Conservation (phyloP, 1,140 invertebrate species). For the Anoplophora glabripennis region DNA sequence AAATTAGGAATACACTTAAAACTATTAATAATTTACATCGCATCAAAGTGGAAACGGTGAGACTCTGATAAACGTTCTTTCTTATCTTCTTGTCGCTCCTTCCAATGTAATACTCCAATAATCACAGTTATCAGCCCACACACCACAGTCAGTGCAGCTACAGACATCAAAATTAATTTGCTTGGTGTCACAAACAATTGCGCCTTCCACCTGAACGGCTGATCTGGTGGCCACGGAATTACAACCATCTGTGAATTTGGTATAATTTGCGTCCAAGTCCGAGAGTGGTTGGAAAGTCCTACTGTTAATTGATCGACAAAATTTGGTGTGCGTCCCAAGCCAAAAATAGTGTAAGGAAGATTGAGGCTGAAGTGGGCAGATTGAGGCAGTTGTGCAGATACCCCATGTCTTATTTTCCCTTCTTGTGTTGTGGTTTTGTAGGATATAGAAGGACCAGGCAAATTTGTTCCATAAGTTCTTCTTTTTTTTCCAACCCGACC, state of each 20-base stretch:
- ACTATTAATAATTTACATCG: slow-evolving; percentile 56
- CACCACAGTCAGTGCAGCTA: slow-evolving; percentile 82
- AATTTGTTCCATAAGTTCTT: slow-evolving; percentile 68
- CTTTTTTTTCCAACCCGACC: slow-evolving; percentile 71
- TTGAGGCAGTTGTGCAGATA: slow-evolving; percentile 86
- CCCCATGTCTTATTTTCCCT: slow-evolving; percentile 68
- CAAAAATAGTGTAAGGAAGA: slow-evolving; percentile 92
- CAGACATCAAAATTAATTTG: slow-evolving; percentile 88
- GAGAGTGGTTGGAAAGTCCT: slow-evolving; percentile 68
- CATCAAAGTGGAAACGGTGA: slow-evolving; percentile 81
- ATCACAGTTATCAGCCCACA: slow-evolving; percentile 82
- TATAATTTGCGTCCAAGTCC: slow-evolving; percentile 89
- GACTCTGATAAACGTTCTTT: slow-evolving; percentile 85
- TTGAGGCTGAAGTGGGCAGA: slow-evolving; percentile 89
- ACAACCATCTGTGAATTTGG: slow-evolving; percentile 95
- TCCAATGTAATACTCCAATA: slow-evolving; percentile 86
- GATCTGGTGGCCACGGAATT: slow-evolving; percentile 79
- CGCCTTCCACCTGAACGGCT: slow-evolving; percentile 82
- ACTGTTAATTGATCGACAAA: slow-evolving; percentile 91
- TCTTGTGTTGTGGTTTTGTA: slow-evolving; percentile 85
- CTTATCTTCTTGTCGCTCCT: slow-evolving; percentile 88
- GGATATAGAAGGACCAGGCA: slow-evolving; percentile 79
- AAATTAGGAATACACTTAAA: too few relatives aligned
- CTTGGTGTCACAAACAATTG: slow-evolving; percentile 96
- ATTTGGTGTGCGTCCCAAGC: slow-evolving; percentile 93